These are phyloP conservation scores for Ciconia boyciana DNA, from an alignment of 2,113 vertebrate genomes.

Conservation along the genomic window DNA sequence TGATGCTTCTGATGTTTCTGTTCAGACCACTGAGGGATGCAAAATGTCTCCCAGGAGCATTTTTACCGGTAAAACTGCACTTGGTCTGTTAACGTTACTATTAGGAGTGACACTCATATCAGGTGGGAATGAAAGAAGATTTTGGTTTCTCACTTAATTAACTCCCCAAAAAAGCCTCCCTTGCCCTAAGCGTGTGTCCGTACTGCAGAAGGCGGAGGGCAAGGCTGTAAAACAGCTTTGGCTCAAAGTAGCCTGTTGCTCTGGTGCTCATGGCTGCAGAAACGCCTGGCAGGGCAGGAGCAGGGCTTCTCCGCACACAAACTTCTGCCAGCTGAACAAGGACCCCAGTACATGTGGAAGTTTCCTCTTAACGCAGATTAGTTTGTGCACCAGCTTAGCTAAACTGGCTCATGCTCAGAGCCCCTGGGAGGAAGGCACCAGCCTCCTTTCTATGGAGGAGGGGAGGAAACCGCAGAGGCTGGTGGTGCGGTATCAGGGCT, in stretches of 20 bases:
- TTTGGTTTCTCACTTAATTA: background rate
- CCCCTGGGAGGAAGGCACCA: background rate
- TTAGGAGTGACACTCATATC: background rate
- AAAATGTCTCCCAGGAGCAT: constrained; percentile 30
- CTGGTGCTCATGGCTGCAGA: background rate
- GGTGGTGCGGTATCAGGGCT: background rate
- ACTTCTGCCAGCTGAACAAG: background rate
- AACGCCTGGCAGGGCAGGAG: background rate
- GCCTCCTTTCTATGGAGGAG: background rate
- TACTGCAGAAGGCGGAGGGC: background rate
- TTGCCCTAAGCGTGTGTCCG: background rate
- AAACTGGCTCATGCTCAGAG: background rate
- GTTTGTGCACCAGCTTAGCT: background rate
- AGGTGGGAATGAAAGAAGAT: background rate
- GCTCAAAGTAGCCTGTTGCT: background rate
- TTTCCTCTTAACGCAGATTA: background rate
- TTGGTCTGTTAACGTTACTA: background rate
- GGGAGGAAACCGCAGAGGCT: background rate
- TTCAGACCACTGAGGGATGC: constrained; percentile 14
- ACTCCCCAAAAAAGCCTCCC: background rate
- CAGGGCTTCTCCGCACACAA: background rate
- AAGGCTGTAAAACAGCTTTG: accelerated
- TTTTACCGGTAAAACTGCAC: background rate
- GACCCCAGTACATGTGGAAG: background rate
- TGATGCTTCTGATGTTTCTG: constrained; percentile 72